Base-by-base conservation (phyloP, 1,140 invertebrate species). In the Brachionus angularis region DNA sequence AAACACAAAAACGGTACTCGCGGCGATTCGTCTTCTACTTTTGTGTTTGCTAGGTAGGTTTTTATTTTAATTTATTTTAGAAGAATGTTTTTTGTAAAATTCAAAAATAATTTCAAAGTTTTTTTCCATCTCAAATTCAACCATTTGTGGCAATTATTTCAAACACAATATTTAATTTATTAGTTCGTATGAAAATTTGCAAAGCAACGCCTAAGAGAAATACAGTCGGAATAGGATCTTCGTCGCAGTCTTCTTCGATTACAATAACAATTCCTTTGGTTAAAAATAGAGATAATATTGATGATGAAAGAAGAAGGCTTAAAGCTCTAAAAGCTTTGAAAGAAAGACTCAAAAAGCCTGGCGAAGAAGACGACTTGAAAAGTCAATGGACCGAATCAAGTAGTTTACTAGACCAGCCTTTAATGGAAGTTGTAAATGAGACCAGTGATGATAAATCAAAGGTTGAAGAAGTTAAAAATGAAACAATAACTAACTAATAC, bases 41-140 rank as follows among this genome's bases (percentile, higher is more conserved):
- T 98, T 78, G 90, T 90, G 73, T 96, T 98, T 86, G 90, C 93
- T n/a, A n/a, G n/a, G n/a, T n/a, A n/a, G n/a, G n/a, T n/a, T n/a
- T n/a, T n/a, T n/a, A n/a, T n/a, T n/a, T n/a, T n/a, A n/a, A n/a
- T n/a, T n/a, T n/a, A n/a, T n/a, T n/a, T n/a, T n/a, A n/a, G n/a
- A n/a, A n/a, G n/a, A n/a, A n/a, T n/a, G n/a, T n/a, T n/a, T n/a
- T n/a, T n/a, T n/a, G n/a, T n/a, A n/a, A n/a, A n/a, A n/a, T n/a
- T n/a, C n/a, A n/a, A n/a, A n/a, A n/a, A n/a, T n/a, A n/a, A n/a
- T n/a, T n/a, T n/a, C n/a, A n/a, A 81, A 93, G 90, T 80, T 96
- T 98, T 81, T 97, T 97, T 78, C 94, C 94, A 72, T 91, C 89
- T 79, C 89, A 93, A 3, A 79, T 96, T 18, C 92, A 96, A 82